Evolutionary conservation across 2,113 vertebrate species (phyloP), one percentile per base, ranked within the genome.

Genomic region (Cyprinodon variegatus): DNA sequence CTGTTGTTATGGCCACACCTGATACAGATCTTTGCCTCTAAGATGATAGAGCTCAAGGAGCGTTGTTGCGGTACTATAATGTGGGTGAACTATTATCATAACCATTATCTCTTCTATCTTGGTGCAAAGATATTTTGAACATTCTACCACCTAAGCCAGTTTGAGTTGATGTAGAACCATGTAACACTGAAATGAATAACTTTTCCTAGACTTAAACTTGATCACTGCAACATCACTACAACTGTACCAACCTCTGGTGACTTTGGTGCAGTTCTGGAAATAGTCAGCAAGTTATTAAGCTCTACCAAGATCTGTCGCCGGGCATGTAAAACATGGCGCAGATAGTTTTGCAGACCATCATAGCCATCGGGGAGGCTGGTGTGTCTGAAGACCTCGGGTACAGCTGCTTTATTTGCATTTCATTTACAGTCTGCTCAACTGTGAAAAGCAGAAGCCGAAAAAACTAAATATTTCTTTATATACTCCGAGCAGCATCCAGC

Each of bases 371-470:
- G 20, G 50, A 57, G 50, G 50, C 9, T 6, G 20, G 6, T 14
- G 50, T 57, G 2, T 17, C 7, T n/a, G 39, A 41, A 64, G 11
- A 62, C 4, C 3, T 29, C n/a, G 3, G 43, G 20, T 36, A 41
- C 5, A 67, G 60, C 45, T 59, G 10, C 12, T n/a, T 68, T 20
- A 8, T 40, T n/a, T 12, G 4, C 8, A 61, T 59, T 40, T 43
- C 22, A 45, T 11, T 61, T 8, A 9, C 11, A 15, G 45, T 39
- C 29, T 14, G 68, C 41, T 77, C 1, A 68, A 20, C 22, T 65
- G 37, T 50, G n/a, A 41, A 53, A 77, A 77, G 74, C 48, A 29
- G 68, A 62, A 43, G 45, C 13, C 43, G 14, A 39, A 65, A 13
- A 36, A 61, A 60, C 37, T 11, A 70, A 65, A 39, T 64, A 13